These are phyloP conservation scores for Nesidiocoris tenuis DNA, from an alignment of 2,888 invertebrate species.

Conservation along the genomic window DNA sequence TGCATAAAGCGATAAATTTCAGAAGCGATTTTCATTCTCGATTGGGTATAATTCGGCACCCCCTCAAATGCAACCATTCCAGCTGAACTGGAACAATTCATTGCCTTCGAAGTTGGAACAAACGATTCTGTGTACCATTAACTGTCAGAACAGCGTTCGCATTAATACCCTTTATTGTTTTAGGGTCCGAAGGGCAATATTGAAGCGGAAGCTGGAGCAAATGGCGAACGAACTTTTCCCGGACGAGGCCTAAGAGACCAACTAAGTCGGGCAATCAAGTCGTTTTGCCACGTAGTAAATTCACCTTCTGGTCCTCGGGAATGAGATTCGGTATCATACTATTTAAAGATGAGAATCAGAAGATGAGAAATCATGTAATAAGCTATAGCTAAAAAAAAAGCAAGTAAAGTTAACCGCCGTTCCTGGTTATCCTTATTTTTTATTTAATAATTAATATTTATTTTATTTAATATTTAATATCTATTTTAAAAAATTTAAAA, in stretches of 20 bases:
- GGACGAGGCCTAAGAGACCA: slow-evolving; percentile 27
- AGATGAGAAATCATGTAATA: too few relatives aligned
- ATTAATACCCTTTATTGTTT: slow-evolving; percentile 37
- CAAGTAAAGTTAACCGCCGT: too few relatives aligned
- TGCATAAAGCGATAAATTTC: too few relatives aligned
- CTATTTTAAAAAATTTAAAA: too few relatives aligned
- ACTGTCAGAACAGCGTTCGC: neutral
- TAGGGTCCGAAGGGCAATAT: slow-evolving; percentile 26
- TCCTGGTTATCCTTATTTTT: too few relatives aligned
- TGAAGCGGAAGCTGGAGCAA: neutral
- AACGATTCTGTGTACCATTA: neutral
- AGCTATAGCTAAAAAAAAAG: too few relatives aligned
- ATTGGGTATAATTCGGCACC: too few relatives aligned
- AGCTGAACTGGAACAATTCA: neutral
- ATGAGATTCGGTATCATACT: too few relatives aligned
- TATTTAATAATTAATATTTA: too few relatives aligned
- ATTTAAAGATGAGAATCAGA: too few relatives aligned
- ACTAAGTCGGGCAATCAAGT: neutral
- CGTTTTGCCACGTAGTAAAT: neutral
- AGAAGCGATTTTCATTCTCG: too few relatives aligned
- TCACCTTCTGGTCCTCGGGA: neutral
- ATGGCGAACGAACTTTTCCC: slow-evolving; percentile 19
- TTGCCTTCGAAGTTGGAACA: neutral
- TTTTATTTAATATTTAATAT: too few relatives aligned
- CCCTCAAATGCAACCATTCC: neutral